A percentile compares a stretch with the other conserved stretches of the same genome.
Conservation (phyloP, 2,797 vertebrate species). For the Ctenosaura bakeri region DNA sequence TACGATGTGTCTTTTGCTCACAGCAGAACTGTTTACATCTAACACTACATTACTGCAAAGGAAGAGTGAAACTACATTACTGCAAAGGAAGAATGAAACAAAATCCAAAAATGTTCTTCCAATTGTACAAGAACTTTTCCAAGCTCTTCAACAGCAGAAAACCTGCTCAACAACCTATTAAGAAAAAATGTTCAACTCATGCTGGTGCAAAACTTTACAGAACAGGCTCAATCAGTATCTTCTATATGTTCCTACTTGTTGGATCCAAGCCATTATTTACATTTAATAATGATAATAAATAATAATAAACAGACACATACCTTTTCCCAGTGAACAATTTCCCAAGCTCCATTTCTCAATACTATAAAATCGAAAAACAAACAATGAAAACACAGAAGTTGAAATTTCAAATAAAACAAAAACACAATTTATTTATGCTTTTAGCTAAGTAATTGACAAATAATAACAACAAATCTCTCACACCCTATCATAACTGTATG, state of each 20-base stretch:
- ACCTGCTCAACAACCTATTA: neutral
- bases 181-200: neutral
- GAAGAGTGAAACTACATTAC: neutral
- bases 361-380: constrained; percentile 80
- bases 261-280: neutral
- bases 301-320: constrained; percentile 81
- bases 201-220: neutral
- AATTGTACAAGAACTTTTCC: neutral
- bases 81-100: neutral
- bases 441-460: neutral
- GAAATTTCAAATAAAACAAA: constrained; percentile 6
- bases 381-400: constrained; percentile 21
- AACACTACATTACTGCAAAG: neutral
- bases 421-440: neutral
- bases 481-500: neutral
- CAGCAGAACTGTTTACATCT: neutral
- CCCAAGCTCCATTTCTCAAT: constrained; percentile 97
- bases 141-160: neutral
- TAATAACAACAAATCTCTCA: neutral
- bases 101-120: neutral
- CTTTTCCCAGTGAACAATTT: constrained; percentile 99
- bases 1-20: neutral
- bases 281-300: neutral
- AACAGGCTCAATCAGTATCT: neutral
- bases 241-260: neutral